Evolutionary conservation across 2,797 vertebrate genomes (phyloP).

Genomic region (Chaunax sp.): DNA sequence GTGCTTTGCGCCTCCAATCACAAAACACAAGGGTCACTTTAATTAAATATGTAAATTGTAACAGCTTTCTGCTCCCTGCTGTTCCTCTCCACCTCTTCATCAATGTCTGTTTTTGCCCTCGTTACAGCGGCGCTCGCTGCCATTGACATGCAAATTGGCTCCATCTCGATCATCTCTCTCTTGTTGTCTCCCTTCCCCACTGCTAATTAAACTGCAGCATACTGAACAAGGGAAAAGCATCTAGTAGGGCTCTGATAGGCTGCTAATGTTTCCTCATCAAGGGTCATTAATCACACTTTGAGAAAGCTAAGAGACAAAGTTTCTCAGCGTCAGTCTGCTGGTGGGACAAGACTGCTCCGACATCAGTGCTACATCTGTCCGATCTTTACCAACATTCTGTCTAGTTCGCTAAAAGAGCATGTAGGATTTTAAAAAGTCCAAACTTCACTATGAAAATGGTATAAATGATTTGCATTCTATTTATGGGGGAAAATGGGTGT

Average conservation of each 20-base stretch:
- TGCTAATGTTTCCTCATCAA: conserved; percentile 72
- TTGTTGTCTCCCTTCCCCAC: conserved; percentile 61
- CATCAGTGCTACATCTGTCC: conserved; percentile 31
- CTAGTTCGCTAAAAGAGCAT: too few species aligned
- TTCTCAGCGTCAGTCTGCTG: conserved; percentile 35
- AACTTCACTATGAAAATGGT: too few species aligned
- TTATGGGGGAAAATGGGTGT: too few species aligned
- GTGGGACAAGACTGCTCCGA: conserved; percentile 27
- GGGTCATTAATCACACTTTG: conserved; percentile 75
- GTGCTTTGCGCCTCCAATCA: conserved; percentile 33
- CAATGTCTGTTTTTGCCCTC: conserved; percentile 54
- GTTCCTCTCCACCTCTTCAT: conserved; percentile 37
- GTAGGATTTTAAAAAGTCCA: too few species aligned
- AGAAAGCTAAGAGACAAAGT: conserved; percentile 45
- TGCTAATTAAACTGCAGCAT: conserved; percentile 73
- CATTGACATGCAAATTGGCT: conserved; percentile 74
- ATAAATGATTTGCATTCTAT: too few species aligned
- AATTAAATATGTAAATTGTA: conserved; percentile 64
- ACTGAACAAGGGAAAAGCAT: conserved; percentile 40
- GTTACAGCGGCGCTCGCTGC: conserved; percentile 41
- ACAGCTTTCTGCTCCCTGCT: conserved; percentile 15
- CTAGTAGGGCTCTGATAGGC: conserved; percentile 49
- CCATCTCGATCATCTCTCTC: conserved; percentile 76
- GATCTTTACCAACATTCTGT: background rate
- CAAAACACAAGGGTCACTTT: conserved; percentile 54